A percentile compares a stretch with the other conserved stretches of the same genome.
These are phyloP conservation scores for Neodiprion pinetum DNA, from an alignment of 1,140 invertebrate genomes.

Conservation along the genomic window DNA sequence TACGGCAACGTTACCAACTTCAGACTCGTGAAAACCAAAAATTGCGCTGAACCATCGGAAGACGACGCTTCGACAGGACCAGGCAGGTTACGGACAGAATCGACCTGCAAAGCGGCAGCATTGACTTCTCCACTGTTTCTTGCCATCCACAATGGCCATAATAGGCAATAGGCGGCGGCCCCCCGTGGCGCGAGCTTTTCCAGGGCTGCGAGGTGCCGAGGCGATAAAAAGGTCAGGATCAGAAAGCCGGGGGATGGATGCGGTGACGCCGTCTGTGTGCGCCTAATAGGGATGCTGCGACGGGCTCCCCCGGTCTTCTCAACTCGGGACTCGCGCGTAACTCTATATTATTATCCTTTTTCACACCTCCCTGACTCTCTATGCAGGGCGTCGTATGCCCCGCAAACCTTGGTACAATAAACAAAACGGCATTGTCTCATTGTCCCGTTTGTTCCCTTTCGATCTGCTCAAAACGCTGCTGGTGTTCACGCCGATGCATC, in stretches of 20 bases:
- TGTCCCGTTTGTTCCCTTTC: background rate
- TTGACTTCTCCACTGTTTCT: background rate
- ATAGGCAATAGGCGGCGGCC: background rate
- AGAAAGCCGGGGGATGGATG: background rate
- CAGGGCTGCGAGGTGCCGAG: background rate
- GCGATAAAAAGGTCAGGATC: background rate
- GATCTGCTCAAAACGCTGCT: background rate
- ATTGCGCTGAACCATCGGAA: too few species aligned
- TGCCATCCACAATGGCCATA: background rate
- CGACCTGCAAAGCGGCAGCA: background rate
- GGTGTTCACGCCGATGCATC: background rate
- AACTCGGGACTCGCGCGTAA: conserved; percentile 41
- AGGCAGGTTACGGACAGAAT: background rate
- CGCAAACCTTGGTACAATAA: conserved; percentile 19
- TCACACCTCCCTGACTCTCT: conserved; percentile 58
- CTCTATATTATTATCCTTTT: conserved; percentile 64
- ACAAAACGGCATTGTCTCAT: conserved; percentile 24
- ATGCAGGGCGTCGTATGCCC: conserved; percentile 32
- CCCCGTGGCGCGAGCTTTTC: background rate
- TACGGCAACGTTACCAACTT: too few species aligned
- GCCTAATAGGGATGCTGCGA: conserved; percentile 23
- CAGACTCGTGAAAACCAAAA: too few species aligned
- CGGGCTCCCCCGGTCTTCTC: background rate
- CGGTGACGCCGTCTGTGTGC: conserved; percentile 6
- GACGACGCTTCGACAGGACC: too few species aligned